phyloP scores from a whole-genome alignment of 2,888 invertebrate genomes.

The Oxycera nigricornis region DNA sequence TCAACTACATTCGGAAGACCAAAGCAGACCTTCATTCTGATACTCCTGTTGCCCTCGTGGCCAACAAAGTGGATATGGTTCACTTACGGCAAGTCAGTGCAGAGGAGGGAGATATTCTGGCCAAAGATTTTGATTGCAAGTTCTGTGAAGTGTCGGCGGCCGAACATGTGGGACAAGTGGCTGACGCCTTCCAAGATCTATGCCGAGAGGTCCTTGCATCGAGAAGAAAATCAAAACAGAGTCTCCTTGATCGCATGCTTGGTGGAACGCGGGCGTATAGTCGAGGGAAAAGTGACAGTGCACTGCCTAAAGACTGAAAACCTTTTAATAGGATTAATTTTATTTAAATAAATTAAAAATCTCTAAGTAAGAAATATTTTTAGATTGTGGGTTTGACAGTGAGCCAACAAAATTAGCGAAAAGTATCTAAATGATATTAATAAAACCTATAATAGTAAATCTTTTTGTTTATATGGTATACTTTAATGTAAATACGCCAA shows the following conservation, averaged over 20 bases:
- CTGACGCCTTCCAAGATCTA: constrained; percentile 84
- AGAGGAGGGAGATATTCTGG: constrained; percentile 87
- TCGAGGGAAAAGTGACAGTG: constrained; percentile 88
- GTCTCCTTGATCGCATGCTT: constrained; percentile 81
- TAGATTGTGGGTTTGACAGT: too few relatives aligned
- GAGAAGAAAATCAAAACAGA: constrained; percentile 84
- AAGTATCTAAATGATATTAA: too few relatives aligned
- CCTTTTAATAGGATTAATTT: not conserved
- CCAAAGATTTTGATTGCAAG: constrained; percentile 86
- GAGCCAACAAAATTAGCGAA: too few relatives aligned
- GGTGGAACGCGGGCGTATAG: constrained; percentile 80
- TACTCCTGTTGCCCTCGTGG: constrained; percentile 83
- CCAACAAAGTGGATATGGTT: constrained; percentile 90
- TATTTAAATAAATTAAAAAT: not conserved
- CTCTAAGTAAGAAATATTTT: too few relatives aligned
- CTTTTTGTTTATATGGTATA: too few relatives aligned
- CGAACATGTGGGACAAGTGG: constrained; percentile 84
- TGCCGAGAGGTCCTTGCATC: constrained; percentile 82
- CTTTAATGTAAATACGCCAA: too few relatives aligned
- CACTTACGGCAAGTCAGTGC: constrained; percentile 86
- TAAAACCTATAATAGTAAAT: too few relatives aligned
- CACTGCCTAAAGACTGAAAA: constrained; percentile 79
- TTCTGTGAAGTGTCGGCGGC: constrained; percentile 89
- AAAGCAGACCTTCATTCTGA: constrained; percentile 74
- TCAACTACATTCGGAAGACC: constrained; percentile 80